Percentiles rank a stretch among this genome's conserved stretches.
Conservation (phyloP, 2,797 vertebrate genomes). For the Acanthis flammea region DNA sequence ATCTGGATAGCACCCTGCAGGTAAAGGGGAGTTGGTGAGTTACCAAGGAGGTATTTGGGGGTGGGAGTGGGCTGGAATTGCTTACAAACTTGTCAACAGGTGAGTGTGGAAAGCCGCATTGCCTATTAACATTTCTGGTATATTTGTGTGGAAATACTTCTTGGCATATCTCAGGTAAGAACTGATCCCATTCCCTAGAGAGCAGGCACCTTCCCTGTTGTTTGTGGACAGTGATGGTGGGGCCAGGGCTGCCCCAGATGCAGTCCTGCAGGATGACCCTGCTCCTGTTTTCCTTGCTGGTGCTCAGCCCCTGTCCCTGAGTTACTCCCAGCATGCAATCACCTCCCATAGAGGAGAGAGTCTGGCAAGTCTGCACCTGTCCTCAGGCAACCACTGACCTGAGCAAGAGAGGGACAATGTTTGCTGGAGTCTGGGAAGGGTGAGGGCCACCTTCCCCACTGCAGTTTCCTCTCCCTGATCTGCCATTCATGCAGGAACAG, state of each 20-base stretch:
- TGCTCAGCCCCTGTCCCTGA: neutral
- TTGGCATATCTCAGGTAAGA: neutral
- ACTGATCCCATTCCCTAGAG: neutral
- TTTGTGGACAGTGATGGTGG: neutral
- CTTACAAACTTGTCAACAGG: neutral
- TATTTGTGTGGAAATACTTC: neutral
- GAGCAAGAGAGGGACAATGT: neutral
- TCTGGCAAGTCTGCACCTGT: neutral
- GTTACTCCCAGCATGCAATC: neutral
- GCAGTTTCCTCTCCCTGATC: neutral
- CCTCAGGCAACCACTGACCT: neutral
- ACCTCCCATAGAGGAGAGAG: neutral
- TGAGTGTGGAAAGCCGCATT: neutral
- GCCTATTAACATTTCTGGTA: fast-evolving
- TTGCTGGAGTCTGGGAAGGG: neutral
- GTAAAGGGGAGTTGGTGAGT: neutral
- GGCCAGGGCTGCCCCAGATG: neutral
- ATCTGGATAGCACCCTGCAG: neutral
- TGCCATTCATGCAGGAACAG: neutral
- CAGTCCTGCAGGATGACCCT: neutral
- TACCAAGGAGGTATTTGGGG: neutral
- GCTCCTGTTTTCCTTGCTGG: neutral
- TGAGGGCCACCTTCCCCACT: neutral
- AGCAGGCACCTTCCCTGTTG: neutral
- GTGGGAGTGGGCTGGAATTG: neutral